These are phyloP conservation scores for Sprattus sprattus DNA, from an alignment of 2,113 vertebrate genomes.

Conservation along the genomic window DNA sequence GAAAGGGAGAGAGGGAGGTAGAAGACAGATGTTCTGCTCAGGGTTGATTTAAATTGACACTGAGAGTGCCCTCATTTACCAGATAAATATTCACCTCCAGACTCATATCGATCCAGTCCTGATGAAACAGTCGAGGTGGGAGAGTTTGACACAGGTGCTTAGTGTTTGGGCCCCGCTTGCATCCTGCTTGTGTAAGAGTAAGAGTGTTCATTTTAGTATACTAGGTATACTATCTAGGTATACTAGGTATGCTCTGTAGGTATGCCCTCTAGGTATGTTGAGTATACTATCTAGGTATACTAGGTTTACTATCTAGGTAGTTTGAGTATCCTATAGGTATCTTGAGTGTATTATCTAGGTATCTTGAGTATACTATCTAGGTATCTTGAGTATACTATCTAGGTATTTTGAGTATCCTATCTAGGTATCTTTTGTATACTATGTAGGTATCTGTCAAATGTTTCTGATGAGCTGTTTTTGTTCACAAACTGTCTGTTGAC, in stretches of 20 bases:
- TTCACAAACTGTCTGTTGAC: neutral
- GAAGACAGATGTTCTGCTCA: conserved; percentile 33
- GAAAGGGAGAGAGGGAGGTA: conserved; percentile 14
- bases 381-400: too few species aligned
- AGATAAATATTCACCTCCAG: conserved; percentile 2
- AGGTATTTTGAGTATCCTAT: too few species aligned
- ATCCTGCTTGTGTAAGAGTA: neutral
- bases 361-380: too few species aligned
- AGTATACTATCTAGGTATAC: too few species aligned
- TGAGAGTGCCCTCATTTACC: neutral
- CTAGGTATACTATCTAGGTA: too few species aligned
- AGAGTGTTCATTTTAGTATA: too few species aligned
- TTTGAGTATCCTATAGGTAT: too few species aligned
- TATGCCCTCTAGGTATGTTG: too few species aligned
- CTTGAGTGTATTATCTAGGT: too few species aligned
- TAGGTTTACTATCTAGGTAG: neutral
- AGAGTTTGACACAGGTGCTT: neutral
- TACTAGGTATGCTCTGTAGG: too few species aligned
- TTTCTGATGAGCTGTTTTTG: neutral
- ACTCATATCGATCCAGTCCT: neutral
- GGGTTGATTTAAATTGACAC: conserved; percentile 45
- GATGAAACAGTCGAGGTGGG: neutral
- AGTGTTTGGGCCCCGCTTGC: neutral
- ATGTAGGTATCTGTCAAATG: neutral
- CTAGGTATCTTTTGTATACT: neutral